A percentile compares a stretch with the other conserved stretches of the same genome.
These are phyloP conservation scores for Antechinus stuartii DNA, from an alignment of 2,113 vertebrate genomes.

Conservation along the genomic window DNA sequence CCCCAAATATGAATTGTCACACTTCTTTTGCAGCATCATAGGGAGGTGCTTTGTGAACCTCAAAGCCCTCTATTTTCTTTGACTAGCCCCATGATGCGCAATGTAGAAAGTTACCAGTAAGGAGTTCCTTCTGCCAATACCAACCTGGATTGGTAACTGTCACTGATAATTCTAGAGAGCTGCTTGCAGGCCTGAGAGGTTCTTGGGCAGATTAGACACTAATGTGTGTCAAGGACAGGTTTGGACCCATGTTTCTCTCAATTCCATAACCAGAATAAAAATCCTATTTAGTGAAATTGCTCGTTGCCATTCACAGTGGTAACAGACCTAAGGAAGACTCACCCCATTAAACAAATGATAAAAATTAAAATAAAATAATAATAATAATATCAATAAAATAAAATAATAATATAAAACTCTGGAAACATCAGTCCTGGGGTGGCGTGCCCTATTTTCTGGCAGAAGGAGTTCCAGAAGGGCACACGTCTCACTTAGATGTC, in stretches of 20 bases:
- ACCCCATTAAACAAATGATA: neutral
- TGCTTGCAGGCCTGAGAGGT: neutral
- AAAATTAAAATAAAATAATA: too few relatives aligned
- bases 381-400: too few relatives aligned
- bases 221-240: too few relatives aligned
- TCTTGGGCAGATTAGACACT: neutral
- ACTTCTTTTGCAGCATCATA: neutral
- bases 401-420: too few relatives aligned
- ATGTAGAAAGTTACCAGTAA: neutral
- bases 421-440: neutral
- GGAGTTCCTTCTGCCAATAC: neutral
- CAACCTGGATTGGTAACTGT: too few relatives aligned
- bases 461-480: neutral
- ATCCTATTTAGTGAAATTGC: neutral
- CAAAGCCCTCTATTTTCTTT: neutral
- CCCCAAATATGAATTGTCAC: neutral
- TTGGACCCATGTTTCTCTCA: neutral
- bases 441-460: neutral
- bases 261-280: neutral
- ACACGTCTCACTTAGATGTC: too few relatives aligned
- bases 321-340: neutral
- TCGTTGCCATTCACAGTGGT: neutral
- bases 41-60: neutral
- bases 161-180: neutral
- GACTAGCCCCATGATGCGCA: neutral